Evolutionary conservation across 2,888 invertebrate genomes (phyloP), one percentile per base, ranked within the genome.

Genomic region (Drosophila emarginata): DNA sequence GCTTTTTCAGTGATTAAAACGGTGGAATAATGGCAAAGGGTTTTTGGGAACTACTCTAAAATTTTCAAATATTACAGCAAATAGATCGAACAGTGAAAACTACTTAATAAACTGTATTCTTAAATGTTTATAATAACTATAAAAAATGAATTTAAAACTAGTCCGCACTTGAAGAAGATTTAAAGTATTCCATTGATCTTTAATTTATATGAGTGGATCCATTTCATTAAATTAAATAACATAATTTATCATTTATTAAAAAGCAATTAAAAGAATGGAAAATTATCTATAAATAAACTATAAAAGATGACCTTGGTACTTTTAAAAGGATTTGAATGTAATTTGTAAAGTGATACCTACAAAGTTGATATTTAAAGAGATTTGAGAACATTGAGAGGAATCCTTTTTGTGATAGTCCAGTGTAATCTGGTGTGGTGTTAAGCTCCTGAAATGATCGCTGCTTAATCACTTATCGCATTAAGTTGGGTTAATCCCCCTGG

Each of bases 381-480:
- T 4, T 26, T 15, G 9, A 21, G 21, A 39, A n/a, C 40, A 32
- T 50, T 51, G 18, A 28, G 40, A 26, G 11, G 21, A 23, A 39
- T 56, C 54, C 61, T 57, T 39, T 32, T 9, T 11, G n/a, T 32
- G 45, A 4, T 45, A 45, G 45, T 45, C 21, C 21, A 14, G 14
- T 56, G 40, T 61, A 57, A 69, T 67, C 68, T 15, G 18, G 11
- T 11, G 21, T 62, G 9, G 40, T 62, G 63, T 21, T 69, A 69
- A 68, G 69, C 69, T 54, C 51, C 53, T 21, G 32, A 18, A 54
- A 64, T 70, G 70, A 70, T 70, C 70, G 61, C 57, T 63, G 57
- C 36, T 52, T 64, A 70, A 68, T 15, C 67, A 61, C 67, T 82
- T 80, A 80, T 85, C 79, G 72, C 53, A 72, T 67, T 82, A 75